Evolutionary conservation across 1,140 invertebrate genomes (phyloP), one percentile per base, ranked within the genome.

Genomic region (Drosophila nannoptera): DNA sequence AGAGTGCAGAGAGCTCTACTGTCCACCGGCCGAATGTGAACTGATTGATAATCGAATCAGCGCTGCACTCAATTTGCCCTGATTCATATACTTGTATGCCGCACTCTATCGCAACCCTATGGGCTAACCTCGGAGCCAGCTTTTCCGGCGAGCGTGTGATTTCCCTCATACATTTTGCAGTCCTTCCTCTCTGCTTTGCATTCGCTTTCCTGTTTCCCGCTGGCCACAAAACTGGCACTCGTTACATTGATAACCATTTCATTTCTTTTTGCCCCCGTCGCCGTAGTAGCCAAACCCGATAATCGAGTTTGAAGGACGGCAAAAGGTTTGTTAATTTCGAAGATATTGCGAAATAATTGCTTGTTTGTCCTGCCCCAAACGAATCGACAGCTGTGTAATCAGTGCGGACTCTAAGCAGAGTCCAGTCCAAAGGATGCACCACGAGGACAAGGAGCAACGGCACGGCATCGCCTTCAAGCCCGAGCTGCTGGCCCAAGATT

Each of bases 281-380:
- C 12, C 45, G 22, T 5, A 43, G 40, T 7, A 8, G 12, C 31
- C 40, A 35, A 9, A 16, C 7, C 29, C 43, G 46, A 49, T 61
- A 46, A 59, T 46, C 35, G 40, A 53, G 38, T 31, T 53, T 45
- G 56, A 45, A n/a, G 22, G 16, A 38, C 62, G 50, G 61, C 12
- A 69, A 69, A 50, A 48, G 59, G 61, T 73, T 66, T 72, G 66
- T 60, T 71, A 64, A 75, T 72, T 82, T 62, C 43, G 40, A 52
- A 77, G 60, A 69, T 73, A 83, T 75, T 63, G 50, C 64, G 43
- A 64, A 78, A 63, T 78, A 83, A 82, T 83, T 75, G 61, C 64
- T 58, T 75, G 72, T 67, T 73, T 78, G 46, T 50, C 33, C 22
- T 50, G 61, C 16, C 11, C 22, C 66, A 71, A 65, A 29, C 48